phyloP scores from a whole-genome alignment of 1,140 invertebrate species.

The Formica selysi region DNA sequence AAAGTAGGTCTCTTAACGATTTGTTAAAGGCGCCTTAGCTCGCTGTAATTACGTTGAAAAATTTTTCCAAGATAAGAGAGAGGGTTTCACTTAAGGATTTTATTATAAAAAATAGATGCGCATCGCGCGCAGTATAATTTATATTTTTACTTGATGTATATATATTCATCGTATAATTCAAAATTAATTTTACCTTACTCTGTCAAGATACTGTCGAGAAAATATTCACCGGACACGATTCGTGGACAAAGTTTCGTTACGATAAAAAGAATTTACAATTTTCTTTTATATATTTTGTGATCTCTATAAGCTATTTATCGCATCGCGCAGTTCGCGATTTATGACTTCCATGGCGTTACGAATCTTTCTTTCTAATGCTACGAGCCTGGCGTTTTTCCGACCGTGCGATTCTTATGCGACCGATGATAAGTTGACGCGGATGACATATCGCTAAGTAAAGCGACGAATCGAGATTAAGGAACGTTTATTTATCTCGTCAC shows the following conservation, averaged over 20 bases:
- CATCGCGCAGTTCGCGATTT: conserved; percentile 29
- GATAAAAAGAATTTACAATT: not conserved
- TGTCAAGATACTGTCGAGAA: not conserved
- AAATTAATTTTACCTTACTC: not conserved
- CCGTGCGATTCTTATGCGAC: not conserved
- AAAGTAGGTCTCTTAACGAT: not conserved
- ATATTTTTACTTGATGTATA: not conserved
- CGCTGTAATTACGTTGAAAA: not conserved
- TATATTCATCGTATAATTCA: not conserved
- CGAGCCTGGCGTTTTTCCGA: not conserved
- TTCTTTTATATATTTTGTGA: not conserved
- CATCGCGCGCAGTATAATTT: not conserved
- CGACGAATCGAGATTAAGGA: conserved; percentile 3
- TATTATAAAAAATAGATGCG: not conserved
- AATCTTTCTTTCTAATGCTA: not conserved
- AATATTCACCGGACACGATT: not conserved
- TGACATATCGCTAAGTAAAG: not conserved
- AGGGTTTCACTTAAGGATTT: not conserved
- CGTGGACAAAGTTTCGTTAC: not conserved
- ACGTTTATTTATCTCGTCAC: not conserved
- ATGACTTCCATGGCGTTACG: not conserved
- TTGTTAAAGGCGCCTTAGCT: not conserved
- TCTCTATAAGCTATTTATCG: conserved; percentile 27
- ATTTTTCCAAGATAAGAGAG: not conserved
- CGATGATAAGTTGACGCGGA: not conserved